Percentiles rank a stretch among this genome's conserved stretches.
Conservation (phyloP, 1,140 invertebrate species). For the Euwallacea similis region DNA sequence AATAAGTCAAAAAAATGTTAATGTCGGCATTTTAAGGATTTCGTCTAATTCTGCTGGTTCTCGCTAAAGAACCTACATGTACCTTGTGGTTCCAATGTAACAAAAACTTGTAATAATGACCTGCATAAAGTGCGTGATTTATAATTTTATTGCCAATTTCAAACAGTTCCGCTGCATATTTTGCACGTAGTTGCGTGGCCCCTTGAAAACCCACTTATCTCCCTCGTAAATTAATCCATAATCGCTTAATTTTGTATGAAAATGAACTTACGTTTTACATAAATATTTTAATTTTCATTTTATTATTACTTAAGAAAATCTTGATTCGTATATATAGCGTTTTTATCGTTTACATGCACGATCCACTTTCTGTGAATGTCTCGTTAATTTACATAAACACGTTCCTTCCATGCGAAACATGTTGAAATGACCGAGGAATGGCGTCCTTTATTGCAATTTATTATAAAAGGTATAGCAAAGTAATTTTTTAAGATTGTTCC, state of each 20-base stretch:
- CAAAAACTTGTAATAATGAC: slow-evolving; percentile 1
- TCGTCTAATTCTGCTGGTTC: too few relatives aligned
- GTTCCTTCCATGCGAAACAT: slow-evolving; percentile 11
- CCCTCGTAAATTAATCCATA: slow-evolving; percentile 19
- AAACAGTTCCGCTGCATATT: slow-evolving; percentile 4
- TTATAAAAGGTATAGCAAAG: not conserved
- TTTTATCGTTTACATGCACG: slow-evolving; percentile 12
- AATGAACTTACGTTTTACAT: slow-evolving; percentile 6
- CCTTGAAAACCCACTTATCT: slow-evolving; percentile 23
- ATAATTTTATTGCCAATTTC: slow-evolving; percentile 21
- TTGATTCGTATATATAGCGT: slow-evolving; percentile 3
- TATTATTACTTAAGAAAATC: slow-evolving; percentile 9
- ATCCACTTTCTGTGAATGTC: slow-evolving; percentile 14
- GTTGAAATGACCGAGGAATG: not conserved
- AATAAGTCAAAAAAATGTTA: too few relatives aligned
- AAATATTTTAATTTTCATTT: slow-evolving; percentile 23
- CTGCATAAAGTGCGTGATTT: slow-evolving; percentile 8
- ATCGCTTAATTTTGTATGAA: slow-evolving; percentile 24
- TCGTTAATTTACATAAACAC: slow-evolving; percentile 12
- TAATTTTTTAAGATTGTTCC: slow-evolving; percentile 7
- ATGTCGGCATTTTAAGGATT: too few relatives aligned
- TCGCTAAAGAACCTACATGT: not conserved
- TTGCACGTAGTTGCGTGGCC: slow-evolving; percentile 26
- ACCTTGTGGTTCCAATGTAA: not conserved
- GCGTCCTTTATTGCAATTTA: slow-evolving; percentile 1